Evolutionary conservation across 2,113 vertebrate genomes (phyloP).

Genomic region (crab-eating macaque (Macaca fascicularis)): DNA sequence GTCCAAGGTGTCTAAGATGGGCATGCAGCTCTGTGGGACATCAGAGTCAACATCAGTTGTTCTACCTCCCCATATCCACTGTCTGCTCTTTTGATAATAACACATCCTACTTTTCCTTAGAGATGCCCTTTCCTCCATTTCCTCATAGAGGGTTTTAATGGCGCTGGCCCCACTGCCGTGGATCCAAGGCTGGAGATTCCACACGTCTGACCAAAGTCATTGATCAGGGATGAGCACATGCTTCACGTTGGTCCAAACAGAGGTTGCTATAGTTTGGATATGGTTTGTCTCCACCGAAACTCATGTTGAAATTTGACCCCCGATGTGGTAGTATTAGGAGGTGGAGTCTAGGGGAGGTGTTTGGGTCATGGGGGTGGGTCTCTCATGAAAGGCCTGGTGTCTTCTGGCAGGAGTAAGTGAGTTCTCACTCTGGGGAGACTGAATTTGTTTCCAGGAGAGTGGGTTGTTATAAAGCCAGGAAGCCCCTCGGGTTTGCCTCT

Average conservation of each 20-base stretch:
- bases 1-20: fast-evolving
- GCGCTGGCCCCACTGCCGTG: background rate
- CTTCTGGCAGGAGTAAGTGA: background rate
- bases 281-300: background rate
- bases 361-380: background rate
- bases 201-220: background rate
- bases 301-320: background rate
- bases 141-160: background rate
- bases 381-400: background rate
- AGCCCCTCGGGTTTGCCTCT: background rate
- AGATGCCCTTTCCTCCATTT: background rate
- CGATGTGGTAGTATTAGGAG: background rate
- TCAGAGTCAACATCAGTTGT: fast-evolving
- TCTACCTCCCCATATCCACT: background rate
- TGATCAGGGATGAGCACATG: background rate
- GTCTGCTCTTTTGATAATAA: background rate
- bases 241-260: background rate
- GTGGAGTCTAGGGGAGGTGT: background rate
- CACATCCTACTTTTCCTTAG: background rate
- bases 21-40: background rate
- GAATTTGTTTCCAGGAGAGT: background rate
- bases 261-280: background rate
- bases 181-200: background rate
- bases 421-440: background rate
- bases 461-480: background rate